These are phyloP conservation scores for Ophion obscuratus DNA, from an alignment of 2,888 invertebrate genomes.

Conservation along the genomic window DNA sequence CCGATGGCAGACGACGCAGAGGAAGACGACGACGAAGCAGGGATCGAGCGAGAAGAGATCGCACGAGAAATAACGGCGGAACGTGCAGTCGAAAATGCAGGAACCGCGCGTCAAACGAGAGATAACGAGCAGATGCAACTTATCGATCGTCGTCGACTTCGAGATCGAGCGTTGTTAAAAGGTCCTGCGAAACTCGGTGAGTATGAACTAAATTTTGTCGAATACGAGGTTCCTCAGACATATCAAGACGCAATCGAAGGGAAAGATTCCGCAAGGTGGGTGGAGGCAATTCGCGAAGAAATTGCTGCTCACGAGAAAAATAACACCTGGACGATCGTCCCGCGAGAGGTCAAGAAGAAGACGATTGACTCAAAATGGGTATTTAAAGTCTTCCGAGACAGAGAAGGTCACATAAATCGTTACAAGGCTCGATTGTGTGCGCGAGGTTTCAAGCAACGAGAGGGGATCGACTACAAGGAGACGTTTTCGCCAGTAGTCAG, in stretches of 20 bases:
- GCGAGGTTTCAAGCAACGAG: neutral
- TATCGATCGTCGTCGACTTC: neutral
- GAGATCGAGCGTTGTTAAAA: slow-evolving; percentile 15
- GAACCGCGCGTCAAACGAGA: neutral
- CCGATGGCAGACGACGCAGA: neutral
- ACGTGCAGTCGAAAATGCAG: neutral
- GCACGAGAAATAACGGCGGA: neutral
- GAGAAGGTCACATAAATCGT: neutral
- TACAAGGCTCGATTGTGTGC: neutral
- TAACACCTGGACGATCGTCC: neutral
- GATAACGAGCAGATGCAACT: neutral
- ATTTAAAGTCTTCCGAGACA: neutral
- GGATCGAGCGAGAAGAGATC: slow-evolving; percentile 3
- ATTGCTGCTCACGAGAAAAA: neutral
- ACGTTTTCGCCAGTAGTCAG: neutral
- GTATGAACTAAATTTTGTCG: slow-evolving; percentile 8
- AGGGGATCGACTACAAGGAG: neutral
- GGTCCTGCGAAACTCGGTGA: neutral
- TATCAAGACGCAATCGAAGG: slow-evolving; percentile 19
- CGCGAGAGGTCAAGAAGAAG: neutral
- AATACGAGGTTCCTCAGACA: neutral
- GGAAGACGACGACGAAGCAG: neutral
- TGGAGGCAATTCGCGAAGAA: neutral
- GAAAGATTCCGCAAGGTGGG: slow-evolving; percentile 5
- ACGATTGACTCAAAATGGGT: slow-evolving; percentile 4